Evolutionary conservation across 2,888 invertebrate species (phyloP), one percentile per base, ranked within the genome.

Genomic region (Cepaea hortensis): DNA sequence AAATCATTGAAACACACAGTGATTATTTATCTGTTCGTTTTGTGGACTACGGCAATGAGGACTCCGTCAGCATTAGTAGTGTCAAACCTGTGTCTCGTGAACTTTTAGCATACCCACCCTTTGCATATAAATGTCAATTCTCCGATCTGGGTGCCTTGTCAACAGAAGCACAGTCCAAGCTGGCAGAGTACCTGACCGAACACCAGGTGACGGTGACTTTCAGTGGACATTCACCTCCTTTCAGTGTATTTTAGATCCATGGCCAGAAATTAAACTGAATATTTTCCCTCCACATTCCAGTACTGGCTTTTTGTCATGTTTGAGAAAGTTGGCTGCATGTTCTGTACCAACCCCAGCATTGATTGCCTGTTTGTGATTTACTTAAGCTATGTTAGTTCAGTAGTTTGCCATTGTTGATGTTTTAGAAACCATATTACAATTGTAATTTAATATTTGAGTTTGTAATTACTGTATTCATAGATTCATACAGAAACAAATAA

Each of bases 1-100:
- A 83, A 13, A 90, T 93, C 20, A 81, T 87, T 61, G 87, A 85
- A 3, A 76, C 80, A 3, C 87, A 90, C 23, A 87, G 89, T n/a
- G 88, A 88, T 50, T 90, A 91, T 0, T 87, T 91, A 48, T 85
- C 87, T 15, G 91, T 93, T 1, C 88, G 87, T 75, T 93, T 92
- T 90, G 90, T 91, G 46, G 93, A 93, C 83, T 94, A 93, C 90
- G 93, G 94, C 15, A 94, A 93, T 86, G 83, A 87, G 4, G 91
- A 91, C 23, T 75, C 75, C 11, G 88, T 90, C 13, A 88, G 85
- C 4, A 84, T 79, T 35, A 89, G 88, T 18, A 87, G 88, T 11
- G 85, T 93, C 65, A 92, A 91, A 84, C 88, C 85, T 11, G 89
- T 92, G 62, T 90, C 90, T 81, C 88, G 89, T n/a, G 90, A 92